These are phyloP conservation scores for Boulengeromyrus knoepffleri DNA, from an alignment of 2,113 vertebrate genomes.

Conservation along the genomic window DNA sequence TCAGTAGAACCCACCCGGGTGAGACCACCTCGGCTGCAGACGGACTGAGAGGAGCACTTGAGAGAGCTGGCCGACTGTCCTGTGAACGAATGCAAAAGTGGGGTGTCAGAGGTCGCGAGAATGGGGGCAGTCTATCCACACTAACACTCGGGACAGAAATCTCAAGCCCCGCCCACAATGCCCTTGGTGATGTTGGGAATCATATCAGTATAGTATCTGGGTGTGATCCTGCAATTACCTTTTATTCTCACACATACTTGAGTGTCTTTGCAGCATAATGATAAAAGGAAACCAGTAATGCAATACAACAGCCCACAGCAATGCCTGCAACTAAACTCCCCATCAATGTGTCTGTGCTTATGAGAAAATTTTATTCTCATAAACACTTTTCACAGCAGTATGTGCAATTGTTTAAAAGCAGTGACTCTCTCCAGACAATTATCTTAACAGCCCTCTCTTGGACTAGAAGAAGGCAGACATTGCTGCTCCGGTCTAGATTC, in stretches of 20 bases:
- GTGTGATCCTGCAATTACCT: not conserved
- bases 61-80: slow-evolving; percentile 53
- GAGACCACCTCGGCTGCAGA: slow-evolving; percentile 63
- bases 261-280: not conserved
- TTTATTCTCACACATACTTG: not conserved
- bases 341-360: not conserved
- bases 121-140: not conserved
- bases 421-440: not conserved
- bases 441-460: not conserved
- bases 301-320: not conserved
- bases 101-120: not conserved
- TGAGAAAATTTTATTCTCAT: not conserved
- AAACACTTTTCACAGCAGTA: not conserved
- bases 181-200: not conserved
- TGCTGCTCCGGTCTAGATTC: too few species aligned
- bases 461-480: not conserved
- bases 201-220: not conserved
- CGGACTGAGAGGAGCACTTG: slow-evolving; percentile 63
- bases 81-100: slow-evolving; percentile 29
- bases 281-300: not conserved
- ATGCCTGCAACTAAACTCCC: not conserved
- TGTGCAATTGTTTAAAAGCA: not conserved
- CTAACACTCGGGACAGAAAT: not conserved
- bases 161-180: not conserved
- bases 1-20: slow-evolving; percentile 64